A percentile compares a stretch with the other conserved stretches of the same genome.
These are phyloP conservation scores for Orbicella faveolata DNA, from an alignment of 64 coral and sea anemone species.

Conservation along the genomic window DNA sequence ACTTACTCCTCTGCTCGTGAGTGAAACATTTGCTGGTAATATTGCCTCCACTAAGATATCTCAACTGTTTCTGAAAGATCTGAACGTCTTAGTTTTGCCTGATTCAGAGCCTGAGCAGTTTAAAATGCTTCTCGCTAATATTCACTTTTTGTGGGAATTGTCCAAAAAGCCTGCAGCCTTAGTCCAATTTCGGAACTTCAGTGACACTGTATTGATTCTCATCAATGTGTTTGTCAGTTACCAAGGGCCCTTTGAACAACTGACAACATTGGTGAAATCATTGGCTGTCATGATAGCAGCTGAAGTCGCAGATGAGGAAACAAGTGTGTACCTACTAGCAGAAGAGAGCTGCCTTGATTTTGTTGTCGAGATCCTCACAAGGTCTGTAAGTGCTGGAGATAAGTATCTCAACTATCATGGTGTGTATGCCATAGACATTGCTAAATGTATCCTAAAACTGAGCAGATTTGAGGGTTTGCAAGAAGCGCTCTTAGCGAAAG, in stretches of 20 bases:
- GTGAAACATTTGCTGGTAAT: constrained; percentile 33
- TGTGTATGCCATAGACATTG: constrained; percentile 33
- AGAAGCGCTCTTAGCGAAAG: constrained; percentile 25
- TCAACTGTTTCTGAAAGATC: constrained; percentile 24
- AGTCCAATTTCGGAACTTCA: neutral
- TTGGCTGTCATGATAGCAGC: constrained; percentile 21
- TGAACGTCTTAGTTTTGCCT: constrained; percentile 35
- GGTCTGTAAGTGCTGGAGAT: constrained; percentile 22
- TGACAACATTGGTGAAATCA: constrained; percentile 38
- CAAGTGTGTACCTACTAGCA: constrained; percentile 36
- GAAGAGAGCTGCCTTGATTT: constrained; percentile 46
- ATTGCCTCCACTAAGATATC: constrained; percentile 36
- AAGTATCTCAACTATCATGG: constrained; percentile 43
- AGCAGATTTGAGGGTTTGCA: constrained; percentile 20
- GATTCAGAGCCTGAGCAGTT: neutral
- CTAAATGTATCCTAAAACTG: constrained; percentile 32
- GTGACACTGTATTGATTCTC: constrained; percentile 23
- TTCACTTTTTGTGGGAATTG: constrained; percentile 36
- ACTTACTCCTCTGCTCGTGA: constrained; percentile 7
- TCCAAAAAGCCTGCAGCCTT: constrained; percentile 18
- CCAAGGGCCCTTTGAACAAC: constrained; percentile 40
- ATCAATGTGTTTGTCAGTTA: constrained; percentile 38
- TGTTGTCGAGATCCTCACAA: constrained; percentile 26
- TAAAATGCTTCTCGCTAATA: constrained; percentile 34
- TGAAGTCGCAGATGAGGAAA: constrained; percentile 31